Percentiles rank a stretch among this genome's conserved stretches.
phyloP scores from a whole-genome alignment of 2,888 invertebrate species.

The Netelia inedita region DNA sequence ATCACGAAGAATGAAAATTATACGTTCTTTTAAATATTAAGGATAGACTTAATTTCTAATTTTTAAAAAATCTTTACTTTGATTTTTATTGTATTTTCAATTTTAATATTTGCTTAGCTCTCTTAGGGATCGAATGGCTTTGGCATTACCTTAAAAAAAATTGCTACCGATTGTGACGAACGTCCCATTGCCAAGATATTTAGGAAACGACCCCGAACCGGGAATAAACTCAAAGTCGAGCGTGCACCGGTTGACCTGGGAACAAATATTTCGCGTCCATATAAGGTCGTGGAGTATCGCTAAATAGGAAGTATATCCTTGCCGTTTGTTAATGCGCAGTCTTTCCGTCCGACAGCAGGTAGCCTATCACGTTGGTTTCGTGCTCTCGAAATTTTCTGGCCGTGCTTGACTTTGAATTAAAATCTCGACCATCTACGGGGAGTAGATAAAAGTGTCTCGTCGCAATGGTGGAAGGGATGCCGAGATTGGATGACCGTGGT shows the following conservation, averaged over 20 bases:
- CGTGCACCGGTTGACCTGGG: constrained; percentile 69
- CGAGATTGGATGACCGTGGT: constrained; percentile 56
- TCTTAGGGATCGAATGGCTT: neutral
- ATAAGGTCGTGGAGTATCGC: constrained; percentile 66
- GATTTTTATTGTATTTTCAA: too few relatives aligned
- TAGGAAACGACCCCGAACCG: constrained; percentile 65
- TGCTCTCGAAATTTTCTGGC: constrained; percentile 68
- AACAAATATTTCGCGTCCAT: constrained; percentile 71
- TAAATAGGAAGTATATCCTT: constrained; percentile 75
- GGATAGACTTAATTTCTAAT: too few relatives aligned
- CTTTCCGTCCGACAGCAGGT: constrained; percentile 16
- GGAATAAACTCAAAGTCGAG: constrained; percentile 50
- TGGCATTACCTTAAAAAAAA: neutral
- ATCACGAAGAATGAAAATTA: too few relatives aligned
- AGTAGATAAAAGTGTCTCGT: constrained; percentile 74
- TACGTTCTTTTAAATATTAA: too few relatives aligned
- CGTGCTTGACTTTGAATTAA: constrained; percentile 75
- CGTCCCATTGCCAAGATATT: constrained; percentile 59
- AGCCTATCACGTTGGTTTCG: constrained; percentile 43
- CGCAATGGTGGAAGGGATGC: neutral
- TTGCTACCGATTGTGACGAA: neutral
- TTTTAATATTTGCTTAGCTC: too few relatives aligned
- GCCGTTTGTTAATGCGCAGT: constrained; percentile 41
- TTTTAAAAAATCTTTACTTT: too few relatives aligned
- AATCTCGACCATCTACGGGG: constrained; percentile 81